A percentile compares a stretch with the other conserved stretches of the same genome.
phyloP scores from a whole-genome alignment of 1,140 invertebrate species.

The Penaeus indicus region DNA sequence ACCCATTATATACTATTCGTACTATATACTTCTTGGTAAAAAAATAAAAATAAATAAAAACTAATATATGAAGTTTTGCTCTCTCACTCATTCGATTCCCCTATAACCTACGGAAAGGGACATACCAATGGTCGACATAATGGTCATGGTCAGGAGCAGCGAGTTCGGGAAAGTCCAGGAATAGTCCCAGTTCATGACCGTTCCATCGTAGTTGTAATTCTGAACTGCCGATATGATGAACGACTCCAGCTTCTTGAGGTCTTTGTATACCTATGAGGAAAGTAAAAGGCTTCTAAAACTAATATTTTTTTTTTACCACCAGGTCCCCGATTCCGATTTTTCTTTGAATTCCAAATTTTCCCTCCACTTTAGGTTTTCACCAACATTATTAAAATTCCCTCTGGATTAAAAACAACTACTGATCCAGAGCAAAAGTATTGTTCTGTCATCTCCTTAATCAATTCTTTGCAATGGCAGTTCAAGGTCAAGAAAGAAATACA shows the following conservation, averaged over 20 bases:
- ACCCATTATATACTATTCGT: too few species aligned
- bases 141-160: constrained; percentile 68
- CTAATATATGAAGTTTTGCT: not conserved
- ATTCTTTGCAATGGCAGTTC: not conserved
- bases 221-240: constrained; percentile 66
- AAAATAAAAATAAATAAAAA: not conserved
- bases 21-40: not conserved
- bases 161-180: constrained; percentile 68
- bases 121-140: constrained; percentile 68
- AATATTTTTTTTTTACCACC: too few species aligned
- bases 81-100: not conserved
- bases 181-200: constrained; percentile 65
- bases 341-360: too few species aligned
- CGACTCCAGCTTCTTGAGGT: constrained; percentile 64
- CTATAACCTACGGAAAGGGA: too few species aligned
- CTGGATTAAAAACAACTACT: too few species aligned
- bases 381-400: too few species aligned
- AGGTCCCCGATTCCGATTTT: too few species aligned
- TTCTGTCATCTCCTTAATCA: not conserved
- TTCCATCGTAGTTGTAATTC: constrained; percentile 67
- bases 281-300: not conserved
- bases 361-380: too few species aligned
- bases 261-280: constrained; percentile 57
- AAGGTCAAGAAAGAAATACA: not conserved
- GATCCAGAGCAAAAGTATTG: too few species aligned